Evolutionary conservation across 1,140 invertebrate genomes (phyloP).

Genomic region (Diorhabda elongata): DNA sequence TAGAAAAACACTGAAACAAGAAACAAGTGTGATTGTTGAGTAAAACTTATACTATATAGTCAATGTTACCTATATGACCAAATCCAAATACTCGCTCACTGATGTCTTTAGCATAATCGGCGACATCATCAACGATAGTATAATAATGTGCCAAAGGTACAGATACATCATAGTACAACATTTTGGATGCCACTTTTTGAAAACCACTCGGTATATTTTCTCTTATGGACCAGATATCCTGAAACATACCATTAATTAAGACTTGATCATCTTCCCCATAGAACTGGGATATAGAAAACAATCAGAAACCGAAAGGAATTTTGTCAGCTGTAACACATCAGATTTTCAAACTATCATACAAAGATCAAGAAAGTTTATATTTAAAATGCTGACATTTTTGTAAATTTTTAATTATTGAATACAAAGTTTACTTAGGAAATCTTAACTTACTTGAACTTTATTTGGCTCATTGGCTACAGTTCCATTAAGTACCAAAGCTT

Average conservation of each 20-base stretch:
- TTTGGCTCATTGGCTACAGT: conserved; percentile 72
- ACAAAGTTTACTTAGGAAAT: neutral
- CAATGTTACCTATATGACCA: conserved; percentile 76
- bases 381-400: neutral
- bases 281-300: too few species aligned
- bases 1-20: too few species aligned
- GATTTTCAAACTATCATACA: neutral
- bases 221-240: conserved; percentile 78
- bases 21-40: too few species aligned
- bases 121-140: conserved; percentile 69
- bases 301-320: neutral
- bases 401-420: neutral
- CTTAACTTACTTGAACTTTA: conserved; percentile 53
- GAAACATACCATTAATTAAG: conserved; percentile 32
- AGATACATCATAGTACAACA: conserved; percentile 94
- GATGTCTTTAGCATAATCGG: conserved; percentile 55
- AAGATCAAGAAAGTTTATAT: neutral
- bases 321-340: neutral
- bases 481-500: conserved; percentile 74
- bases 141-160: conserved; percentile 80
- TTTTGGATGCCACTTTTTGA: conserved; percentile 71
- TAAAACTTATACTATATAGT: too few species aligned
- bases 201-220: conserved; percentile 80
- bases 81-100: conserved; percentile 74
- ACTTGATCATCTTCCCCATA: too few species aligned